Base-by-base conservation (phyloP, 2,888 invertebrate species). In the Cylindroiulus punctatus region DNA sequence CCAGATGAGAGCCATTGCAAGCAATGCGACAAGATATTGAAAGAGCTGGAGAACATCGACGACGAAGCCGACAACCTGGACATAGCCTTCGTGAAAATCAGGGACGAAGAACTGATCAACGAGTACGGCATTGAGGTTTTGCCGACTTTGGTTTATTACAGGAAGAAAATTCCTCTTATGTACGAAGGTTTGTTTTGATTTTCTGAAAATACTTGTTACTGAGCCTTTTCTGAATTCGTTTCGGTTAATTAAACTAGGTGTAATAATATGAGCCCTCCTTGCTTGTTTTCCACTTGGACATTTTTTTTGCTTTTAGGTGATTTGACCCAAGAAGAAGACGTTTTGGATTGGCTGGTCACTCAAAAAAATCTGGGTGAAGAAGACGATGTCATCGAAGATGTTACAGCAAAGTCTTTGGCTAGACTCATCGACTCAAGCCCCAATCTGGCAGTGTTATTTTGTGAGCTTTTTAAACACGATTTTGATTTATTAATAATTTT, bases 41-140 rank as follows among this genome's bases (percentile, higher is more conserved):
- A 95, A 92, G 97, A 97, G 92, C 91, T 97, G 91, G 97, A 97
- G 92, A 97, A 97, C 92, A 97, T 97, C 90, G 97, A 97, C 90
- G 97, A 97, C 90, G 97, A 97, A 91, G 97, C 97, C 52, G 97
- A 97, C 92, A 96, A 97, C 91, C 93, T 97, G 88, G 97, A 96
- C 88, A 97, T 97, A 90, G 97, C 97, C 89, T 97, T 97, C 91
- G 97, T 97, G 88, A 97, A 97, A 92, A 97, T 97, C 90, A 95
- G 96, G 90, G 97, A 97, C 90, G 96, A 97, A 91, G 94, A 94
- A 89, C 92, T 97, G 89, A 96, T 97, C 88, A 96, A 96, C 90
- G 97, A 97, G 92, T 97, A 97, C 92, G 97, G 96, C 92, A 93
- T 97, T 91, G 96, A 96, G 90, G 93, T 94, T 87, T 92, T 97